Evolutionary conservation across 2,888 invertebrate species (phyloP).

Genomic region (Xestia sexstrigata): DNA sequence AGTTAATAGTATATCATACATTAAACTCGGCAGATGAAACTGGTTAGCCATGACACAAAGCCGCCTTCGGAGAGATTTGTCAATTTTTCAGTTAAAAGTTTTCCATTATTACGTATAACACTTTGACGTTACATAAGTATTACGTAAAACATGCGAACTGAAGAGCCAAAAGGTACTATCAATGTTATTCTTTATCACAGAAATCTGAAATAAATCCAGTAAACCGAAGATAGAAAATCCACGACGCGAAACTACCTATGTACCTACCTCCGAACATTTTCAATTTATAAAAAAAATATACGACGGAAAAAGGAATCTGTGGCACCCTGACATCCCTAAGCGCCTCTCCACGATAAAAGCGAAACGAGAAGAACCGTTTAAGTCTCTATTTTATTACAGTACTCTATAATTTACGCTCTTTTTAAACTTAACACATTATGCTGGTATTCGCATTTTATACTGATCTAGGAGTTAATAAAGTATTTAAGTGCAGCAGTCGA

Average conservation of each 20-base stretch:
- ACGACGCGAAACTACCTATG: constrained; percentile 22
- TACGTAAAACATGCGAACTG: neutral
- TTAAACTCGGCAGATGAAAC: too few species aligned
- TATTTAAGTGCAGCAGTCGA: too few species aligned
- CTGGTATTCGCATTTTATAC: constrained; percentile 34
- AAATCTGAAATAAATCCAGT: constrained; percentile 18
- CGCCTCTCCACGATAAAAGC: constrained; percentile 69
- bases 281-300: constrained; percentile 62
- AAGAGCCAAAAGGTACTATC: neutral
- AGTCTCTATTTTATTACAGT: constrained; percentile 76
- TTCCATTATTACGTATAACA: neutral
- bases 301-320: constrained; percentile 19
- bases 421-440: constrained; percentile 54
- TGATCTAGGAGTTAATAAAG: constrained; percentile 17
- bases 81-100: too few species aligned
- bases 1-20: too few species aligned
- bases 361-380: constrained; percentile 76
- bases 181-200: constrained; percentile 25
- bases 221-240: constrained; percentile 27
- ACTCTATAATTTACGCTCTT: constrained; percentile 70
- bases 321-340: constrained; percentile 73
- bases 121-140: neutral
- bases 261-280: constrained; percentile 37
- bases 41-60: too few species aligned
- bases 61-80: too few species aligned